Evolutionary conservation across 1,140 invertebrate species (phyloP).

Genomic region (Pseudomyrmex flavicornis): DNA sequence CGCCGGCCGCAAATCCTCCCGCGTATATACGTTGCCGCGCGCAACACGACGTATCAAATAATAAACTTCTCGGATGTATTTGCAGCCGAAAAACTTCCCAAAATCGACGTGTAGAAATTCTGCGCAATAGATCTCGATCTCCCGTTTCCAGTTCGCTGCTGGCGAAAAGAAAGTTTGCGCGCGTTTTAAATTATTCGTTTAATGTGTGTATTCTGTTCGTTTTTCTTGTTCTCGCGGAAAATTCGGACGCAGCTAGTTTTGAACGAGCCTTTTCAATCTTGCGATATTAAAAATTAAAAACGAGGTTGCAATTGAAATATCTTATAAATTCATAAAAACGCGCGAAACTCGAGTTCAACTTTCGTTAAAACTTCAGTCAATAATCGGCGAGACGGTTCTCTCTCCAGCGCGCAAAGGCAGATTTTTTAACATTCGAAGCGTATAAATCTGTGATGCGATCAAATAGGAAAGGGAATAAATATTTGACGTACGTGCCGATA

Average conservation of each 20-base stretch:
- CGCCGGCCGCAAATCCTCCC: background rate
- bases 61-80: constrained; percentile 18
- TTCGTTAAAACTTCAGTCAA: background rate
- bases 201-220: background rate
- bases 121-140: constrained; percentile 20
- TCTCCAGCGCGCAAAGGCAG: background rate
- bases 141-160: background rate
- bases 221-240: too few species aligned
- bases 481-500: constrained; percentile 53
- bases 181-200: background rate
- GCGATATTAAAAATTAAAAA: too few species aligned
- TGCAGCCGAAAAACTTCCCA: background rate
- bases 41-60: background rate
- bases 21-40: background rate
- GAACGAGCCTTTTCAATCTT: too few species aligned
- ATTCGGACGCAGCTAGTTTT: too few species aligned
- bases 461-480: constrained; percentile 52
- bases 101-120: constrained; percentile 1
- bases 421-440: constrained; percentile 40
- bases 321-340: background rate
- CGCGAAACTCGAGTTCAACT: background rate
- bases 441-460: constrained; percentile 26
- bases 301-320: too few species aligned
- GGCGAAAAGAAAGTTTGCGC: background rate
- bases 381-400: background rate